These are phyloP conservation scores for Myopa tessellatipennis DNA, from an alignment of 2,888 invertebrate genomes.

Conservation along the genomic window DNA sequence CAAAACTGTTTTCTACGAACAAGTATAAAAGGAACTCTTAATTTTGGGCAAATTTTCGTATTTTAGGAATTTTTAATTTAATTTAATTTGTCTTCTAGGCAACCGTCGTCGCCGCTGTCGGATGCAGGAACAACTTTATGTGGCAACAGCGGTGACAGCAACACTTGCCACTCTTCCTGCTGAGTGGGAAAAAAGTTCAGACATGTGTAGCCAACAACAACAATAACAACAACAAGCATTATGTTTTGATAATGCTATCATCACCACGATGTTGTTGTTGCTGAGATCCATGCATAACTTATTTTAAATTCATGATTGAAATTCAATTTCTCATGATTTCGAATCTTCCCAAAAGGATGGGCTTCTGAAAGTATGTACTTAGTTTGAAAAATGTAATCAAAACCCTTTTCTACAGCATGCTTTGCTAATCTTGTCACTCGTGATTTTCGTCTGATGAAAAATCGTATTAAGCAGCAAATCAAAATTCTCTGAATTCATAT, in stretches of 20 bases:
- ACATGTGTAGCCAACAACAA: background rate
- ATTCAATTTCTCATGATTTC: no score
- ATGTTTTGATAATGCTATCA: background rate
- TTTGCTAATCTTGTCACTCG: no score
- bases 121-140: constrained; percentile 7
- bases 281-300: no score
- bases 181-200: background rate
- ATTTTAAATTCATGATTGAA: no score
- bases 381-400: no score
- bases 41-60: constrained; percentile 27
- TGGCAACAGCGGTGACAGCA: background rate
- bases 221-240: background rate
- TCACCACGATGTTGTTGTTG: no score
- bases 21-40: constrained; percentile 6
- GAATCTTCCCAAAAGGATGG: no score
- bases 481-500: background rate
- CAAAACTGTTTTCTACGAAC: background rate
- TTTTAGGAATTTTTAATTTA: constrained; percentile 38
- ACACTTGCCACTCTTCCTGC: background rate
- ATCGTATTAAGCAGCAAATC: no score
- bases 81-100: constrained; percentile 31
- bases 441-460: no score
- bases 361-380: no score
- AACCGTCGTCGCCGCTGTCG: background rate
- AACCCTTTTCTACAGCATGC: no score